Evolutionary conservation across 2,888 invertebrate genomes (phyloP), one percentile per base, ranked within the genome.

Genomic region (Osmoderma eremita): DNA sequence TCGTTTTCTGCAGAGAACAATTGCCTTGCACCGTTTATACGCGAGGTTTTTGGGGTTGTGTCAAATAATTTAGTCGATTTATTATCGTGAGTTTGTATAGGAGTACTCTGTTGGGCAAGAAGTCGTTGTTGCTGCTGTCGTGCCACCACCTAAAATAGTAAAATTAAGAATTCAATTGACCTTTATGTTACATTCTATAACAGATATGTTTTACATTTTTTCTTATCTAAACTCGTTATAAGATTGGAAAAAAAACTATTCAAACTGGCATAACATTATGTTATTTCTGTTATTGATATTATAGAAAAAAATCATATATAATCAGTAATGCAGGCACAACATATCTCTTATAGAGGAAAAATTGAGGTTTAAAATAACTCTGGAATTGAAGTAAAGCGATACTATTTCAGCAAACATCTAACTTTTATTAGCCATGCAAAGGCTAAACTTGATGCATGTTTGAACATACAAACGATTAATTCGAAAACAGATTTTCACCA

Each of bases 111-210:
- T 73, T 86, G 86, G 49, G 85, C 83, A 51, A 87, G 78, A 66
- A 88, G 85, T 72, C 86, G 83, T 75, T 87, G 85, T 75, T 87
- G 86, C 74, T 89, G 88, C 76, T 90, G 91, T 1, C 90, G 85
- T 74, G 68, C 68, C 50, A 61, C 68, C 49, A 68, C 68, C 68
- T 68, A 56, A 61, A 65, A 61, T 30, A 24, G 30, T 45, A 45
- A 4, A 12, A 45, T 48, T 12, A 61, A 45, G n/a, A 30, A 61
- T 6, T 17, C 15, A 3, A 36, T 22, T n/a, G 6, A 2, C 2
- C 10, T 36, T 1, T 24, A 30, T n/a, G 17, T 36, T 5, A 8
- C 17, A 13, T 48, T 61, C 58, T 61, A 48, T 61, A 61, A 61
- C 42, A 61, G 58, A 61, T 61, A 61, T 61, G 58, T 42, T 13